Base-by-base conservation (phyloP, 2,113 vertebrate species). In the Chrysemys picta region DNA sequence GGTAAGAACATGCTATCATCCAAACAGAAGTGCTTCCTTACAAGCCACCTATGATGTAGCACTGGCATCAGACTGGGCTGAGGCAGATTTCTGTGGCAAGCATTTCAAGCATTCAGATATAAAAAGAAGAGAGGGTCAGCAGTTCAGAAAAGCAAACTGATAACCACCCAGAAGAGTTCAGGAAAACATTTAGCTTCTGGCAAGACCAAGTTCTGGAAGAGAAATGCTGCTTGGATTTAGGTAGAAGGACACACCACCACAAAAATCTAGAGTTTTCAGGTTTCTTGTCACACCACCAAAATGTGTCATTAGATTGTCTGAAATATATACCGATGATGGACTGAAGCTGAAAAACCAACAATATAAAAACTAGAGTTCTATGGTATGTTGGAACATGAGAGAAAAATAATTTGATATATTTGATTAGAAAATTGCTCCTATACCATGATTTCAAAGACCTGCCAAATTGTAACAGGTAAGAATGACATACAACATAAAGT, bases 271-370 rank as follows among this genome's bases (percentile, higher is more conserved):
- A 88, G 84, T 54, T 95, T 88, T 95, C 91, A 84, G 87, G 62
- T 94, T 96, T n/a, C 31, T 35, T 93, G 90, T 96, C 95, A 89
- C 93, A 92, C 72, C 49, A 94, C 25, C 88, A 81, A 22, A 92
- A 90, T 94, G 94, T 57, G 82, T 83, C 79, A 35, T 94, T 88
- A 95, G 87, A 84, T 8, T 86, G 57, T 93, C 87, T 65, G 62
- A 65, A 65, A 35, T 35, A 95, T 76, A 85, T 45, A 94, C 88
- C 93, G 94, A 96, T 72, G 89, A 89, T 85, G 89, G 62, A 92
- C 76, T n/a, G 12, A 89, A 88, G 87, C 85, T 96, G 90, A 62
- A 95, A 96, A 97, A 94, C 79, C 96, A 96, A 96, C 75, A 88
- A 79, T 96, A 88, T 57, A 85, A 95, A 83, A 93, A 87, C 94